Percentiles rank a stretch among this genome's conserved stretches.
Evolutionary conservation across 2,113 vertebrate genomes (phyloP).

Genomic region (Thunnus maccoyii): DNA sequence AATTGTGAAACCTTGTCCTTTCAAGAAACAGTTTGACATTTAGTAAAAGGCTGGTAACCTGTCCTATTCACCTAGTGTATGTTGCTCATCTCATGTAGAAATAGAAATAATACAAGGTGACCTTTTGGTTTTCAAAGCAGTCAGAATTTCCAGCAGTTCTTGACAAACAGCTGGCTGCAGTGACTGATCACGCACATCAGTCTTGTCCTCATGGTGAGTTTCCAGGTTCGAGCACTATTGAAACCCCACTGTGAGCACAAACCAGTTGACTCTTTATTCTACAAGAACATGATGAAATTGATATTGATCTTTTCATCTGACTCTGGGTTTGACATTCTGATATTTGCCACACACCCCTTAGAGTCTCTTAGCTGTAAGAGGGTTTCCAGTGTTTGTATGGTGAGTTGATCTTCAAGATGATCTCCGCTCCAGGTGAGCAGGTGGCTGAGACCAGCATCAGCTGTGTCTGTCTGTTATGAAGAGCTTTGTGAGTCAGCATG

Average conservation of each 20-base stretch:
- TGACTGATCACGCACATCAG: neutral
- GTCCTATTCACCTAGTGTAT: too few relatives aligned
- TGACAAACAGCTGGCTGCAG: too few relatives aligned
- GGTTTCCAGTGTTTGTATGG: neutral
- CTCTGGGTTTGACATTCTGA: neutral
- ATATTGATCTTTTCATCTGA: conserved; percentile 3
- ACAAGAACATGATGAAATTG: neutral
- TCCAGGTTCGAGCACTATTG: neutral
- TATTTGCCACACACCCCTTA: neutral
- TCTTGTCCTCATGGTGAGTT: neutral
- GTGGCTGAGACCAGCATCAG: neutral
- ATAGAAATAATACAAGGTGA: neutral
- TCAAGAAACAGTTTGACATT: too few relatives aligned
- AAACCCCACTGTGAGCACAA: neutral
- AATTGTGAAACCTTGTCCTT: too few relatives aligned
- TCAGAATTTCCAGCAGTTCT: neutral
- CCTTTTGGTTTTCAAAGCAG: neutral
- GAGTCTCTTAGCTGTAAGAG: neutral
- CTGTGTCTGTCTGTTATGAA: neutral
- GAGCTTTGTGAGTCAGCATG: neutral
- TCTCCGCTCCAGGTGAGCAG: neutral
- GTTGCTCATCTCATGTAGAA: neutral
- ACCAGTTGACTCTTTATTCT: neutral
- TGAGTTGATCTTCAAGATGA: neutral
- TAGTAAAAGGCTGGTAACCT: too few relatives aligned